Conservation (phyloP, 2,797 vertebrate species). For the Scolopax bukidnonensis region DNA sequence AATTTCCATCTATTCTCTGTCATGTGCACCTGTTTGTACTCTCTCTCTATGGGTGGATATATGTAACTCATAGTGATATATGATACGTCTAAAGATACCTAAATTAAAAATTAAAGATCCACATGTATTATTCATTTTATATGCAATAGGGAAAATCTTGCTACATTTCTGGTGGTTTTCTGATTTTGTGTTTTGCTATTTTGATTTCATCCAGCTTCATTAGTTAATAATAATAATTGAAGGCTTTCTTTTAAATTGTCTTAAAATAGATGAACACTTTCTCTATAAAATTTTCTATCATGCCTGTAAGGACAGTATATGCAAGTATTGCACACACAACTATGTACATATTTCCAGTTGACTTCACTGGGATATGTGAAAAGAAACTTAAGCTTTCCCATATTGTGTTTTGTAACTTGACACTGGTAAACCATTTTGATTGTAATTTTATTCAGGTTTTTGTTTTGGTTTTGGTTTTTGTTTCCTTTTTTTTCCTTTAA, state of each 20-base stretch:
- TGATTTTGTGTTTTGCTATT: background rate
- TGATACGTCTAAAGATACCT: background rate
- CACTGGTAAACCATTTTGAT: background rate
- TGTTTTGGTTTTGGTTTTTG: background rate
- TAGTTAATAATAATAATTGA: background rate
- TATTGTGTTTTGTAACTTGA: background rate
- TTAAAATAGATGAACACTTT: background rate
- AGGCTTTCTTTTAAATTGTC: background rate
- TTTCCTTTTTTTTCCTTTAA: background rate
- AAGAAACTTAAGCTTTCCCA: background rate
- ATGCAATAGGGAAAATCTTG: background rate
- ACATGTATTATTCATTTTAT: background rate
- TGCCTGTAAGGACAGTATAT: background rate
- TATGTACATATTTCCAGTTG: background rate
- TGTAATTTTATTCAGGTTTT: background rate
- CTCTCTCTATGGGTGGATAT: background rate
- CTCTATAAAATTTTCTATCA: background rate
- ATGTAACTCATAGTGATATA: background rate
- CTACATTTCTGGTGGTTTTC: background rate
- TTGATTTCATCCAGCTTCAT: background rate
- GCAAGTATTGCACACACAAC: background rate
- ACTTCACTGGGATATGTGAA: background rate
- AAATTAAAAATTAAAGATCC: conserved; percentile 36
- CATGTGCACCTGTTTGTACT: conserved; percentile 46
- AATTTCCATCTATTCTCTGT: conserved; percentile 40